These are phyloP conservation scores for Nicator chloris DNA, from an alignment of 2,113 vertebrate genomes.

Conservation along the genomic window DNA sequence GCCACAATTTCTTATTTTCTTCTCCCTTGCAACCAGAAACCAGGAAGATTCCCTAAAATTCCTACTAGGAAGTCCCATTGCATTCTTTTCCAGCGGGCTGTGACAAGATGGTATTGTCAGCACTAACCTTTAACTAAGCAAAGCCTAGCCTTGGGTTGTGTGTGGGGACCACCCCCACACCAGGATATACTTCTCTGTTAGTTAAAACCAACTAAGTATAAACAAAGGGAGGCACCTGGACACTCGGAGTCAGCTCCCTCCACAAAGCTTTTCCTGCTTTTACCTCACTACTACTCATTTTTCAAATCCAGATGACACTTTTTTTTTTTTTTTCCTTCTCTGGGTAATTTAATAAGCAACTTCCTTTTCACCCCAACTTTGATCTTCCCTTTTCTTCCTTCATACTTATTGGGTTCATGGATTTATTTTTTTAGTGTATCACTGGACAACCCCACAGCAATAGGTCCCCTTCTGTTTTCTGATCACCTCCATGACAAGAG, in stretches of 20 bases:
- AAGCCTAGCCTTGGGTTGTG: not conserved
- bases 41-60: not conserved
- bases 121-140: not conserved
- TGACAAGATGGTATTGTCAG: slow-evolving; percentile 2
- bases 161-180: not conserved
- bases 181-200: not conserved
- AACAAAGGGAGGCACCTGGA: not conserved
- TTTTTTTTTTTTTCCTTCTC: not conserved
- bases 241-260: not conserved
- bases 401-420: not conserved
- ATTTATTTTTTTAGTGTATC: not conserved
- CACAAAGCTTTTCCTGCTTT: not conserved
- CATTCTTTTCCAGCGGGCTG: not conserved
- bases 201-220: not conserved
- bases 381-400: not conserved
- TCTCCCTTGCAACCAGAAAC: not conserved
- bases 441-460: not conserved
- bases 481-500: not conserved
- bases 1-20: not conserved
- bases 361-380: not conserved
- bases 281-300: not conserved
- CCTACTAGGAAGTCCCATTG: not conserved
- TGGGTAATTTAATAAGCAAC: not conserved
- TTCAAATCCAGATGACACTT: not conserved
- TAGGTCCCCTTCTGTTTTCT: not conserved